Conservation (phyloP, 2,888 invertebrate species). For the Cryptophagus acutangulus region DNA sequence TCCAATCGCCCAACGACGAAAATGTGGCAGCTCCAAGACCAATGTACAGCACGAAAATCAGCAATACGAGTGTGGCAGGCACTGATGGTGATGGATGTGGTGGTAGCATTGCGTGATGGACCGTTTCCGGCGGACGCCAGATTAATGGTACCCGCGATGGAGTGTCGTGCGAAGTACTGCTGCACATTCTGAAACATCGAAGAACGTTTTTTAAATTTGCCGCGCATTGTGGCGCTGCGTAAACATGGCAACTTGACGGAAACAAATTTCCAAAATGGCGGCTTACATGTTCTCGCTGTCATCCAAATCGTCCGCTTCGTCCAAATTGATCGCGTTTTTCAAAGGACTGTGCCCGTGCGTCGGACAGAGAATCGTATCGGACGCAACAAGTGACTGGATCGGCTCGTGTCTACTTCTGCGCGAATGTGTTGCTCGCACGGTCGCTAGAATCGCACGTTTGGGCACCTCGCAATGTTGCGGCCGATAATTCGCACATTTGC, state of each 20-base stretch:
- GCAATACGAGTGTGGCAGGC: conserved; percentile 59
- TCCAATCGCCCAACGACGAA: conserved; percentile 77
- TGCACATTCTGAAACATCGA: conserved; percentile 43
- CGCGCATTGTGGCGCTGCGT: no score
- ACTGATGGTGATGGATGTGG: conserved; percentile 48
- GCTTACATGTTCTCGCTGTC: conserved; percentile 51
- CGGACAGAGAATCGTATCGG: conserved; percentile 49
- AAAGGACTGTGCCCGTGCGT: conserved; percentile 45
- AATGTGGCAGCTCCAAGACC: conserved; percentile 72
- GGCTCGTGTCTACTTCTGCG: conserved; percentile 41
- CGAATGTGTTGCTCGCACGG: conserved; percentile 42
- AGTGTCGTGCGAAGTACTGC: conserved; percentile 67
- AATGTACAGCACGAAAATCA: conserved; percentile 66
- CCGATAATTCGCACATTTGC: no score
- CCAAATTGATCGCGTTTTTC: conserved; percentile 48
- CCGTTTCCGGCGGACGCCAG: conserved; percentile 51
- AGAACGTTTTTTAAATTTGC: not conserved
- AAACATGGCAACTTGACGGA: no score
- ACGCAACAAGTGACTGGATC: conserved; percentile 47
- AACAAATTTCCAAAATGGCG: not conserved
- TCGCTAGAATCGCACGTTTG: conserved; percentile 44
- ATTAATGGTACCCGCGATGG: conserved; percentile 73
- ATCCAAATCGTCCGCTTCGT: conserved; percentile 58
- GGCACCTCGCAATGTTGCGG: conserved; percentile 39
- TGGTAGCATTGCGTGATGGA: conserved; percentile 34